Percentiles rank a stretch among this genome's conserved stretches.
phyloP scores from a whole-genome alignment of 2,888 invertebrate species.

The Colostygia pectinataria region DNA sequence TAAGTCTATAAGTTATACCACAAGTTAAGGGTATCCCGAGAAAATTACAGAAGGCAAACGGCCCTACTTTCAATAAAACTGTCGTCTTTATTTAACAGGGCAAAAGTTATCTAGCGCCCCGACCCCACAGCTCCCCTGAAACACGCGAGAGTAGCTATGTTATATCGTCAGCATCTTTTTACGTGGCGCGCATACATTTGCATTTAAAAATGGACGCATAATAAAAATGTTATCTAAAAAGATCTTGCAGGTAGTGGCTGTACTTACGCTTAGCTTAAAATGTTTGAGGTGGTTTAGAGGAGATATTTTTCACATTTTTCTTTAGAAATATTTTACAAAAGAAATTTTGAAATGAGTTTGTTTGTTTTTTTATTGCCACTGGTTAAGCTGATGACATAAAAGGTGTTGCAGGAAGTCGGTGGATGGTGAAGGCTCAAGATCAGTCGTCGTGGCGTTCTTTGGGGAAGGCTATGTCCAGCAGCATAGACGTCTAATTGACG shows the following conservation, averaged over 20 bases:
- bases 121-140: slow-evolving; percentile 46
- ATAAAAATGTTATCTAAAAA: slow-evolving; percentile 9
- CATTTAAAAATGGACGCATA: slow-evolving; percentile 30
- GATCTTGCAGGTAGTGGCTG: background rate
- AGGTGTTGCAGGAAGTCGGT: too few species aligned
- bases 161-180: background rate
- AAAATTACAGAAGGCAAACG: slow-evolving; percentile 79
- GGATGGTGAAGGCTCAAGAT: too few species aligned
- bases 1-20: slow-evolving; percentile 39
- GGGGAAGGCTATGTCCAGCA: too few species aligned
- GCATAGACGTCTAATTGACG: too few species aligned
- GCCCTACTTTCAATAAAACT: slow-evolving; percentile 81
- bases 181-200: slow-evolving; percentile 20
- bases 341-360: too few species aligned
- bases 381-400: too few species aligned
- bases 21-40: slow-evolving; percentile 62
- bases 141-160: slow-evolving; percentile 29
- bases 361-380: too few species aligned
- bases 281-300: background rate
- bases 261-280: slow-evolving; percentile 19
- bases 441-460: too few species aligned
- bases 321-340: background rate
- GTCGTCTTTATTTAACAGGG: slow-evolving; percentile 81
- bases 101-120: slow-evolving; percentile 65
- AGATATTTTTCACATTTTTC: background rate